Evolutionary conservation across 2,113 vertebrate genomes (phyloP).

Genomic region (Hippocampus guttulatus): DNA sequence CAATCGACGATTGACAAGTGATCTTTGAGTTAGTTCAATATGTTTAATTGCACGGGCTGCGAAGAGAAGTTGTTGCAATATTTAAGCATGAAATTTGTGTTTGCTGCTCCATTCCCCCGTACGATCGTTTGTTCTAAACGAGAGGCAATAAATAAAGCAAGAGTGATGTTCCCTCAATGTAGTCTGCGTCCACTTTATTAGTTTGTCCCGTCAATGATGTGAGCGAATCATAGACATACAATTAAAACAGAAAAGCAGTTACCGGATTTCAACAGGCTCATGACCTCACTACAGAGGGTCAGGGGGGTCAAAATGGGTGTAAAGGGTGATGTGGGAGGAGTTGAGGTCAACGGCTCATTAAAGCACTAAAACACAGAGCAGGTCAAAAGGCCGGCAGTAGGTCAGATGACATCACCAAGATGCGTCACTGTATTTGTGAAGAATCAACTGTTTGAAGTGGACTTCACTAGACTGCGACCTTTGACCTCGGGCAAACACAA

Average conservation of each 20-base stretch:
- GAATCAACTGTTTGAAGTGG: slow-evolving; percentile 23
- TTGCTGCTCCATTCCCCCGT: neutral
- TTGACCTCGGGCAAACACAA: slow-evolving; percentile 31
- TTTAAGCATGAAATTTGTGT: too few relatives aligned
- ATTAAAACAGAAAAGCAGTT: slow-evolving; percentile 13
- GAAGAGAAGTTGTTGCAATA: neutral
- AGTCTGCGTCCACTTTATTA: neutral
- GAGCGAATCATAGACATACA: neutral
- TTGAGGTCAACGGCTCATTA: slow-evolving; percentile 64
- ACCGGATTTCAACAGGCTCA: slow-evolving; percentile 37
- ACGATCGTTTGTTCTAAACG: neutral
- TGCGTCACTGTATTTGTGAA: slow-evolving; percentile 37
- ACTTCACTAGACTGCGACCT: slow-evolving; percentile 35
- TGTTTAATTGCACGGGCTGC: neutral
- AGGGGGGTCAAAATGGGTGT: slow-evolving; percentile 41
- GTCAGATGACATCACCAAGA: slow-evolving; percentile 56
- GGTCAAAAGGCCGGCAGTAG: slow-evolving; percentile 57
- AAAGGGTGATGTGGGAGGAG: slow-evolving; percentile 45
- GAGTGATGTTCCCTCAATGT: neutral
- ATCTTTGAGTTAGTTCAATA: slow-evolving; percentile 2
- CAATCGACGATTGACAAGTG: neutral
- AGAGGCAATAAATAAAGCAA: neutral
- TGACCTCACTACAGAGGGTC: slow-evolving; percentile 43
- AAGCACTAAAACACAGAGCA: slow-evolving; percentile 52
- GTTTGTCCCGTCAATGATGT: neutral